Base-by-base conservation (phyloP, 35 echinoderm and acorn worm genomes). In the Chiridota heheva region DNA sequence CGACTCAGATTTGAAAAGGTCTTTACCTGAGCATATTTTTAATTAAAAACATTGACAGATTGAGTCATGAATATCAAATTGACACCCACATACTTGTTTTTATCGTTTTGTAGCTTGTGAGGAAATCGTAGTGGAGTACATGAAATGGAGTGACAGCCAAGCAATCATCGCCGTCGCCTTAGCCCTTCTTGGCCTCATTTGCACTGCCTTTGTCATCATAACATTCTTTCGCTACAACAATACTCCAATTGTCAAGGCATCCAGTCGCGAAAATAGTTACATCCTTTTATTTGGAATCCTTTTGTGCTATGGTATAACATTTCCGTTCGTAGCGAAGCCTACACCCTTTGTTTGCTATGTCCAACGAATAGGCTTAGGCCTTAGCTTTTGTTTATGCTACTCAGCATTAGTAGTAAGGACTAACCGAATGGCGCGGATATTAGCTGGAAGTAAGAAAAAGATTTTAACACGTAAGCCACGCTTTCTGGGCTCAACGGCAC, bases 391-490 rank as follows among this genome's bases (percentile, higher is more conserved):
- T 36, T 67, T 96, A 26, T 91, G 88, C 47, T 96, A 96, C 60
- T 67, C 93, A 20, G 83, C 88, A 10, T 56, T 96, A 5, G 83
- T 90, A 8, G 84, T 90, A 15, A 80, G 87, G 62, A 96, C 93
- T 17, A 96, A 96, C 78, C 69, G 93, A 20, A 96, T 96, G 84
- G 93, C 93, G 20, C 69, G 93, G n/a, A 96, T 96, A 41, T 47
- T 96, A 46, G 93, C 93, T 3, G 93, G 93, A 48, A 85, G 80
- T 60, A 96, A 96, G 64, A 98, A 98, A 76, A 97, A 91, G 68
- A 98, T 98, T 30, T 69, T 91, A 44, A 88, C 84, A 5, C 48
- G 48, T 22, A 90, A 90, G 37, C 93, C 93, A 2, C 56, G 93
- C 27, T 96, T 96, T 67, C 75, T 96, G 18, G 76, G 87, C 15